Conservation (phyloP, 1,140 invertebrate genomes). For the Orussus abietinus region DNA sequence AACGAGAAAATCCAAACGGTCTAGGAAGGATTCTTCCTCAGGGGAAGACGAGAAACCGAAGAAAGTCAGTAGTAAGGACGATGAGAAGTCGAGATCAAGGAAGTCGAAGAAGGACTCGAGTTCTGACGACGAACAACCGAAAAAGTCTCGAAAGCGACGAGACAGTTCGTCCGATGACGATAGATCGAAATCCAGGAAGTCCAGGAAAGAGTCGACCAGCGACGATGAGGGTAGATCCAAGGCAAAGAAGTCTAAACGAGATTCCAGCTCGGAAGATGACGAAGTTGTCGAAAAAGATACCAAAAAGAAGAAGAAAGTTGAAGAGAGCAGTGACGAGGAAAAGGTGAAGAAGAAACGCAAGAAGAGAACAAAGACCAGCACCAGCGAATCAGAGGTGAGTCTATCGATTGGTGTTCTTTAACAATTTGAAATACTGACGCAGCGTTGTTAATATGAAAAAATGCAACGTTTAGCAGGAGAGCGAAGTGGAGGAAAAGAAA, state of each 20-base stretch:
- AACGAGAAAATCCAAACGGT: constrained; percentile 52
- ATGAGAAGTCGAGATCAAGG: constrained; percentile 53
- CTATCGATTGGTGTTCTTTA: constrained; percentile 8
- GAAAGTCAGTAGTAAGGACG: constrained; percentile 52
- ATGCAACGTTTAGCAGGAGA: constrained; percentile 47
- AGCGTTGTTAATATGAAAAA: constrained; percentile 1
- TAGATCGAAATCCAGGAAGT: constrained; percentile 46
- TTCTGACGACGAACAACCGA: constrained; percentile 59
- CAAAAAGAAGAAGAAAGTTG: constrained; percentile 50
- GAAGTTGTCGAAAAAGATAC: constrained; percentile 50
- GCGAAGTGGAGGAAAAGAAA: constrained; percentile 66
- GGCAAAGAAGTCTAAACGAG: constrained; percentile 42
- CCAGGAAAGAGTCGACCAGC: constrained; percentile 53
- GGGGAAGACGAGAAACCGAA: constrained; percentile 53
- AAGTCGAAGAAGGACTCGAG: constrained; percentile 54
- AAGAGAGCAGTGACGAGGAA: constrained; percentile 65
- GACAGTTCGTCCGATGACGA: constrained; percentile 51
- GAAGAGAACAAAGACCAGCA: constrained; percentile 61
- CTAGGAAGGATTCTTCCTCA: constrained; percentile 60
- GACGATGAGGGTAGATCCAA: constrained; percentile 43
- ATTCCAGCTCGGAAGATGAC: constrained; percentile 51
- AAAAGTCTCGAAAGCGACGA: constrained; percentile 42
- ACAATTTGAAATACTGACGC: no score
- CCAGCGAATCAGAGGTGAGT: constrained; percentile 48
- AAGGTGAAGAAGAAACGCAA: constrained; percentile 67